These are phyloP conservation scores for Lasioglossum figueresi DNA, from an alignment of 2,888 invertebrate genomes.

Conservation along the genomic window DNA sequence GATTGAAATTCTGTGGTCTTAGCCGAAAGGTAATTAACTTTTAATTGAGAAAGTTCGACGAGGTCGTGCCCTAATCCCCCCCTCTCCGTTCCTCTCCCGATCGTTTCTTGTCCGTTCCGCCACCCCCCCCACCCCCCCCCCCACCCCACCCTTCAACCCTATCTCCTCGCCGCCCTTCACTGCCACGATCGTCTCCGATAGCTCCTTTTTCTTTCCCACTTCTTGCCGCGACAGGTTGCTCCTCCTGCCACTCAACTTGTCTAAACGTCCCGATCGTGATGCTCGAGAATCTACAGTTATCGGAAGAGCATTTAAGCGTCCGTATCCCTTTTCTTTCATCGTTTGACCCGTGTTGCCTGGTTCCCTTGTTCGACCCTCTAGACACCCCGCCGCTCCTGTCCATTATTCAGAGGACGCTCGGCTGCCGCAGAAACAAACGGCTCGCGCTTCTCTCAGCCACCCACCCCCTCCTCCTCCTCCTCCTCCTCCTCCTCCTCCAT, in stretches of 20 bases:
- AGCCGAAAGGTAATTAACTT: slow-evolving; percentile 81
- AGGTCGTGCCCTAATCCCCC: slow-evolving; percentile 35
- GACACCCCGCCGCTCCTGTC: neutral
- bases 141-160: neutral
- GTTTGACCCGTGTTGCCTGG: neutral
- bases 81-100: slow-evolving; percentile 33
- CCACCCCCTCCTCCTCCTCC: neutral
- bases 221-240: slow-evolving; percentile 43
- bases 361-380: neutral
- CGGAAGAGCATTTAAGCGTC: slow-evolving; percentile 25
- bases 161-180: neutral
- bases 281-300: slow-evolving; percentile 15
- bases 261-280: slow-evolving; percentile 72
- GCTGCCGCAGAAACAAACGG: slow-evolving; percentile 37
- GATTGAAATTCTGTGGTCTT: slow-evolving; percentile 80
- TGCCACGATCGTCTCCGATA: slow-evolving; percentile 24
- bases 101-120: slow-evolving; percentile 61
- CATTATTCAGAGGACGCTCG: slow-evolving; percentile 47
- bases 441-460: neutral
- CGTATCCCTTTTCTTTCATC: slow-evolving; percentile 22
- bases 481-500: neutral
- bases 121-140: too few relatives aligned
- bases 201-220: slow-evolving; percentile 46
- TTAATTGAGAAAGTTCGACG: slow-evolving; percentile 80
- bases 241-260: slow-evolving; percentile 76